Conservation (phyloP, 2,888 invertebrate species). For the Ecliptopera silaceata region DNA sequence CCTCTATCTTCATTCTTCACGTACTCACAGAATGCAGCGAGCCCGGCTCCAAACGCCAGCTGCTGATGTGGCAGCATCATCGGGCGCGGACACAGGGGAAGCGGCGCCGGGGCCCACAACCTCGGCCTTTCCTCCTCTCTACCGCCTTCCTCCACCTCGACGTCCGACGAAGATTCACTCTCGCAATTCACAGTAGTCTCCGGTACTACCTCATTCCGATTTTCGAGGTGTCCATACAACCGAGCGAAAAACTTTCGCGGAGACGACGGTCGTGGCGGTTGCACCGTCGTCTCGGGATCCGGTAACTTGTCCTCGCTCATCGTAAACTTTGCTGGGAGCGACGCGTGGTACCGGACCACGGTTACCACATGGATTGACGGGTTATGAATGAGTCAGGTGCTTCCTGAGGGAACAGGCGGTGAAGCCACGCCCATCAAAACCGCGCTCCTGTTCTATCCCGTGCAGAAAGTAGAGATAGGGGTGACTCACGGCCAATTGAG, state of each 20-base stretch:
- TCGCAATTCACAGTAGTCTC: slow-evolving; percentile 48
- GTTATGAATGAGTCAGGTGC: slow-evolving; percentile 57
- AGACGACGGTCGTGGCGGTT: slow-evolving; percentile 85
- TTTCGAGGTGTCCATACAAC: slow-evolving; percentile 90
- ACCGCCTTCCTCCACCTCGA: slow-evolving; percentile 63
- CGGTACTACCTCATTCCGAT: slow-evolving; percentile 30
- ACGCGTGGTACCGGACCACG: slow-evolving; percentile 55
- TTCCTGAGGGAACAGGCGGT: slow-evolving; percentile 42
- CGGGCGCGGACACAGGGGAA: slow-evolving; percentile 73
- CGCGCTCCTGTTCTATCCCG: slow-evolving; percentile 49
- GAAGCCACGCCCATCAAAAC: slow-evolving; percentile 53
- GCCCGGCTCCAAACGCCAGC: slow-evolving; percentile 83
- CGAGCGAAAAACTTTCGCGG: slow-evolving; percentile 92
- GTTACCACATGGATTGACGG: slow-evolving; percentile 62
- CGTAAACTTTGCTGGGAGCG: background rate
- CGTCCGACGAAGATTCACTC: slow-evolving; percentile 75
- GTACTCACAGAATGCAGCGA: slow-evolving; percentile 83
- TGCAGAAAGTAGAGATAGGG: slow-evolving; percentile 50
- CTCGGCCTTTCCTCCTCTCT: slow-evolving; percentile 35
- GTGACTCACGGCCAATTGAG: slow-evolving; percentile 56
- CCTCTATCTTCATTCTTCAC: background rate
- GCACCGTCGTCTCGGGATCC: slow-evolving; percentile 48
- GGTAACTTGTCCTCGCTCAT: slow-evolving; percentile 33
- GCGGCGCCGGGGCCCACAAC: slow-evolving; percentile 65
- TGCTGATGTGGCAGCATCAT: slow-evolving; percentile 75